Evolutionary conservation across 2,888 invertebrate genomes (phyloP), one percentile per base, ranked within the genome.

Genomic region (Eupithecia vulgata): DNA sequence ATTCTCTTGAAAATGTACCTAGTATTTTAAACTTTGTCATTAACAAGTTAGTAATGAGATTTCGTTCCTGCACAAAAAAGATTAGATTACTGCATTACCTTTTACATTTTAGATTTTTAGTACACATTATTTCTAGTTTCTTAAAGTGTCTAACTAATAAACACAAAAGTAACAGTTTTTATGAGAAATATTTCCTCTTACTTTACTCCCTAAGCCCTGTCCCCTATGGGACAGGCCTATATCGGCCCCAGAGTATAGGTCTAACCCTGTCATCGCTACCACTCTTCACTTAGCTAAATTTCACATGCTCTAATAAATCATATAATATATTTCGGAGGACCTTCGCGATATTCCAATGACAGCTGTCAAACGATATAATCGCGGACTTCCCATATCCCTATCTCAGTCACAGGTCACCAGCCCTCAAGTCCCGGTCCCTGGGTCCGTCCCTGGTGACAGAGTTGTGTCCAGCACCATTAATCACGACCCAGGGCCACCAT

Each of bases 401-500:
- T 6, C 13, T 13, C 30, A 59, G 30, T 59, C 7, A 15, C 62
- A 34, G 34, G 35, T 61, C 17, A 30, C 30, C 25, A 61, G 34
- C 34, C 61, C 61, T 34, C 17, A 64, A 12, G 35, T 15, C n/a
- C 65, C 7, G 34, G n/a, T 12, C 40, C 40, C 68, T 71, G 17
- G 1, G 17, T 34, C 65, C 48, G 35, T 21, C 61, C 72, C 75
- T 74, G 75, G 30, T 15, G 64, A 12, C 70, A 73, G 78, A 75
- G 59, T 65, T 70, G 64, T 72, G 75, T 70, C 72, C 72, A 57
- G 67, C 74, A 57, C 77, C 85, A 85, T 87, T 85, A 84, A 87
- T 87, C 87, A 86, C 79, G 59, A n/a, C 67, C 73, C 73, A 57
- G 68, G 72, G 72, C 69, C 71, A 73, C 68, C 84, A 80, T 89